phyloP scores from a whole-genome alignment of 37 sponge, comb jelly and placozoan genomes.

The Lycopodina hypogea region DNA sequence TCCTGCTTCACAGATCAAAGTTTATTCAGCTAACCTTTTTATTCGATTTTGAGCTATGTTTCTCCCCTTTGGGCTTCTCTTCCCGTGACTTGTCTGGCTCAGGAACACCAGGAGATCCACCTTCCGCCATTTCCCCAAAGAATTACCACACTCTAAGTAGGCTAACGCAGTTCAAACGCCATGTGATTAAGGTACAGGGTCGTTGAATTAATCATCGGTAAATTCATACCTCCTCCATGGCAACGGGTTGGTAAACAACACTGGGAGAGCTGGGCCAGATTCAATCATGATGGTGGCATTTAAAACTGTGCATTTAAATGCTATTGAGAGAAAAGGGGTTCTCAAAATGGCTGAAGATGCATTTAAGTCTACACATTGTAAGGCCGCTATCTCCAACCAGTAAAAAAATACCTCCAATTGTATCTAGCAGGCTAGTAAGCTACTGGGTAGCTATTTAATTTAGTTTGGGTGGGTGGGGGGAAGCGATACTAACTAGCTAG shows the following conservation, averaged over 20 bases:
- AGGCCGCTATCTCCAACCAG: too few relatives aligned
- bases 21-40: constrained; percentile 44
- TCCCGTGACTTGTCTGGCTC: constrained; percentile 4
- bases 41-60: constrained; percentile 6
- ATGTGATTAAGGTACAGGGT: neutral
- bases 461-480: too few relatives aligned
- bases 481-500: too few relatives aligned
- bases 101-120: neutral
- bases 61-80: neutral
- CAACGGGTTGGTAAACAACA: too few relatives aligned
- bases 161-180: too few relatives aligned
- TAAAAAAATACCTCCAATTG: too few relatives aligned
- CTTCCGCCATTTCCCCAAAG: neutral
- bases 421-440: too few relatives aligned
- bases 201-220: neutral
- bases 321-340: constrained; percentile 76
- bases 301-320: constrained; percentile 47
- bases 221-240: neutral
- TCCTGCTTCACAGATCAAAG: too few relatives aligned
- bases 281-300: too few relatives aligned
- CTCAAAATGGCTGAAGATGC: constrained; percentile 69
- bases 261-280: too few relatives aligned
- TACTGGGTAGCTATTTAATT: too few relatives aligned
- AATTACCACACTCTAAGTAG: too few relatives aligned
- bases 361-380: constrained; percentile 64